A percentile compares a stretch with the other conserved stretches of the same genome.
Evolutionary conservation across 2,797 vertebrate genomes (phyloP).

Genomic region (Pseudochaenichthys georgianus): DNA sequence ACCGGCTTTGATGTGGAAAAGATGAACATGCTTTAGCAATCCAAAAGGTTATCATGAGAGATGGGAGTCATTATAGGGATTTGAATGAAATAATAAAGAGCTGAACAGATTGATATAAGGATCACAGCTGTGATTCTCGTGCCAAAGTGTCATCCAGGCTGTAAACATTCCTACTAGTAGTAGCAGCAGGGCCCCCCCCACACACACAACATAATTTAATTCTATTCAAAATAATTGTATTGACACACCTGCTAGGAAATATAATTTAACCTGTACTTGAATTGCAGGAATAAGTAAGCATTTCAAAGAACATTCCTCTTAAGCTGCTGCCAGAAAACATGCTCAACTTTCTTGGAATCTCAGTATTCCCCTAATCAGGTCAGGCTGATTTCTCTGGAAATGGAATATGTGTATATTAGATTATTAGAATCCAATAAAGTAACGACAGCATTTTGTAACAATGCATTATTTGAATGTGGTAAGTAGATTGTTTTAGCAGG

Average conservation of each 20-base stretch:
- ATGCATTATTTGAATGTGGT: conserved; percentile 13
- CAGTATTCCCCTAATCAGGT: conserved; percentile 25
- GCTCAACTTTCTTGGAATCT: conserved; percentile 50
- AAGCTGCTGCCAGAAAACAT: conserved; percentile 24
- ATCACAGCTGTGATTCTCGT: conserved; percentile 57
- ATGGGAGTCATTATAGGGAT: conserved; percentile 67
- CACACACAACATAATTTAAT: not conserved
- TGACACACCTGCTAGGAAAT: conserved; percentile 10
- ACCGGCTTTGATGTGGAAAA: conserved; percentile 77
- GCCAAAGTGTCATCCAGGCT: conserved; percentile 24
- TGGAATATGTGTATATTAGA: not conserved
- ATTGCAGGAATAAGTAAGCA: conserved; percentile 25
- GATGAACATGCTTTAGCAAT: conserved; percentile 81
- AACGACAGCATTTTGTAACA: conserved; percentile 16
- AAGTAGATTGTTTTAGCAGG: not conserved
- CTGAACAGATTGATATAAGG: conserved; percentile 67
- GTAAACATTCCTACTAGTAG: conserved; percentile 4
- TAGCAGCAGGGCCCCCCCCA: not conserved
- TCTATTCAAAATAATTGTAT: conserved; percentile 8
- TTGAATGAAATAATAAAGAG: conserved; percentile 46
- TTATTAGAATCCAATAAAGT: conserved; percentile 10
- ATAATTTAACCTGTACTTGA: conserved; percentile 18
- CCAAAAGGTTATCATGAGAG: conserved; percentile 70
- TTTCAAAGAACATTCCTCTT: conserved; percentile 42
- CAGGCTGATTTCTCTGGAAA: conserved; percentile 31